Base-by-base conservation (phyloP, 92 coral and sea anemone genomes). In the Actinernus sp. region DNA sequence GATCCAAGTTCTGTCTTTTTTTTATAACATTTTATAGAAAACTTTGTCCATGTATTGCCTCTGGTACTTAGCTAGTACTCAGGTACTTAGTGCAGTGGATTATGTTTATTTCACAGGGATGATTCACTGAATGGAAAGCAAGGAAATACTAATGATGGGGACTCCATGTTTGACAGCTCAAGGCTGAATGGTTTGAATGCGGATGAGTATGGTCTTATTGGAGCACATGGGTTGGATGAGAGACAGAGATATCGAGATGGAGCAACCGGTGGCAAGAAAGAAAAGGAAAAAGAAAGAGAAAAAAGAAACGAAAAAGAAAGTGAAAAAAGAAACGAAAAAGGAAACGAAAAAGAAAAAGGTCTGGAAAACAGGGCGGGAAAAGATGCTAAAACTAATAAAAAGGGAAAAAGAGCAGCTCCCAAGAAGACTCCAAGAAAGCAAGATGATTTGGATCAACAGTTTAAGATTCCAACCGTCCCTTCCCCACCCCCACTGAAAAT, bases 401-500 rank as follows among this genome's bases (percentile, higher is more conserved):
- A 53, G 52, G 52, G 50, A 30, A 52, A 60, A 14, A 85, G 76
- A 76, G 84, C 78, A 65, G 48, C 40, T 0, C 74, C 13, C 9
- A 59, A 73, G 58, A 85, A 80, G 47, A 62, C 78, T 5, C 76
- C 51, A 0, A 78, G 58, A 33, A 86, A 65, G 65, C 62, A 46
- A 8, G 97, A 85, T 31, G 67, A 46, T 50, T 59, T 85, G 16
- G 97, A 90, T 4, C 82, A 86, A 46, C 79, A 58, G 67, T 61
- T 65, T 28, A 81, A 66, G 55, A 81, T 87, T 52, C 82, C 88
- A 2, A 81, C 81, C 52, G 64, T 40, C 0, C 77, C 63, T 21
- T 69, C 79, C 3, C 92, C 92, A 33, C 89, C 89, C 4, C 86
- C 89, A 14, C 25, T 86, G 28, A 62, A 66, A 6, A 53, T 86